Base-by-base conservation (phyloP, 2,888 invertebrate genomes). In the Drosophila ezoana region DNA sequence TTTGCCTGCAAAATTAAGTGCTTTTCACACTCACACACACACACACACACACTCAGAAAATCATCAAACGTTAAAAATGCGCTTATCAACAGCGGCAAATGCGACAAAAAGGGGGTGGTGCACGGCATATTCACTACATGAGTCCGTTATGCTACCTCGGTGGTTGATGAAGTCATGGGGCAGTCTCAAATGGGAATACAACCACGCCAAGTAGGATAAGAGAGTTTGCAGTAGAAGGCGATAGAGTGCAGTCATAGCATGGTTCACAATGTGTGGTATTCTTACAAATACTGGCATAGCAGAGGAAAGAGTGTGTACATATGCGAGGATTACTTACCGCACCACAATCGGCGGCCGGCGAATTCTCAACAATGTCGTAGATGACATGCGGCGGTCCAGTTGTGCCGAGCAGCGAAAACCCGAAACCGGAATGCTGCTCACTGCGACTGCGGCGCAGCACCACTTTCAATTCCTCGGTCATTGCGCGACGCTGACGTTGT, bases 361-460 rank as follows among this genome's bases (percentile, higher is more conserved):
- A 98, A 93, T 97, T 97, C 93, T 97, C 97, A 92, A 97, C 95
- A 92, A 98, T 97, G 93, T 97, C 96, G 94, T 97, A 97, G 93
- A 98, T 97, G 92, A 98, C 96, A 92, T 97, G 97, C 92, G 97
- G 97, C 93, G 97, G 95, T 93, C 97, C 97, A 91, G 97, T 96
- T 93, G 97, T 96, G 84, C 97, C 97, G 91, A 97, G 95, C 90
- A 98, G 94, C 90, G 97, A 97, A 94, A 98, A 97, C 90, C 98
- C 98, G 92, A 97, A 96, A 92, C 97, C 97, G 93, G 95, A 95
- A 93, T 95, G 95, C 88, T 82, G 82, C 94, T 96, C 96, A 94
- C 95, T 96, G 92, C 96, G 95, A 93, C 95, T 96, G 92, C 96
- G 95, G 93, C 95, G 96, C 93, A 97, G 94, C 93, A 96, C 96